These are phyloP conservation scores for Calephelis perditalis DNA, from an alignment of 2,888 invertebrate genomes.

Conservation along the genomic window DNA sequence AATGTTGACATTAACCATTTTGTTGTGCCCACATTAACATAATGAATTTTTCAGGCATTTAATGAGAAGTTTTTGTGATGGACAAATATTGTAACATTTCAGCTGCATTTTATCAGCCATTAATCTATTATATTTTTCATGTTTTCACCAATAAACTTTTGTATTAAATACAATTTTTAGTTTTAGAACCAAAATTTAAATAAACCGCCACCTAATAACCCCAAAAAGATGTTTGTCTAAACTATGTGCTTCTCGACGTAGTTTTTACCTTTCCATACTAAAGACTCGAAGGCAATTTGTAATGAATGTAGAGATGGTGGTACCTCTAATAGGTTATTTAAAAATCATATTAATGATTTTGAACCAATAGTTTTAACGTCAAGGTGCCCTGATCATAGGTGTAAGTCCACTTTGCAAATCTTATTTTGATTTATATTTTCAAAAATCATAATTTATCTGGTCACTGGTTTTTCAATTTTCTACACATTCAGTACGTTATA, in stretches of 20 bases:
- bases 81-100: conserved; percentile 77
- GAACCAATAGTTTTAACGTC: too few species aligned
- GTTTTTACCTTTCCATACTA: conserved; percentile 27
- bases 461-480: too few species aligned
- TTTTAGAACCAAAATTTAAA: conserved; percentile 76
- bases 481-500: too few species aligned
- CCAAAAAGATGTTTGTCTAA: conserved; percentile 59
- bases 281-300: conserved; percentile 10
- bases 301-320: too few species aligned
- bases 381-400: too few species aligned
- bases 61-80: conserved; percentile 75
- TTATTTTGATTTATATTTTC: too few species aligned
- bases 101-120: conserved; percentile 79
- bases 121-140: conserved; percentile 79
- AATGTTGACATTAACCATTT: conserved; percentile 71
- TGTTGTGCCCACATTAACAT: conserved; percentile 70
- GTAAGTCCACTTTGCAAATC: too few species aligned
- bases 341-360: too few species aligned
- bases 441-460: too few species aligned
- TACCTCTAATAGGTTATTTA: too few species aligned
- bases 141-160: conserved; percentile 79
- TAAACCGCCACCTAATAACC: conserved; percentile 73
- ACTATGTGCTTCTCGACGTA: conserved; percentile 30
- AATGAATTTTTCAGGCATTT: conserved; percentile 75
- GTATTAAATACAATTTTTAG: conserved; percentile 79